Percentiles rank a stretch among this genome's conserved stretches.
Conservation (phyloP, 2,888 invertebrate species). For the Gortyna flavago region DNA sequence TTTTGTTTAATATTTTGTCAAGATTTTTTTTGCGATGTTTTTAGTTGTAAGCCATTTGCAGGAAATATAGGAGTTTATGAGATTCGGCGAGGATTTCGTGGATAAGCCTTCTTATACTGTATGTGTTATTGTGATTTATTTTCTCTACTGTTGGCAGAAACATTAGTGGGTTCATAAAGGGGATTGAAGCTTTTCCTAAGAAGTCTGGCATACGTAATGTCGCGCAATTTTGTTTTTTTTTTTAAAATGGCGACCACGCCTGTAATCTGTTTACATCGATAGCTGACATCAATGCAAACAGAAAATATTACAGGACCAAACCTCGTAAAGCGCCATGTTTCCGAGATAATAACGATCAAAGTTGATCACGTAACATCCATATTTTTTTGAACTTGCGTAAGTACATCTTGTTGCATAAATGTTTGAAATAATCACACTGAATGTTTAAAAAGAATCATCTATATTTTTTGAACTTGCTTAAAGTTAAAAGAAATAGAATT, state of each 20-base stretch:
- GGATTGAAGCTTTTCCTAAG: neutral
- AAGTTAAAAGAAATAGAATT: neutral
- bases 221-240: neutral
- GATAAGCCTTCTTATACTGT: constrained; percentile 45
- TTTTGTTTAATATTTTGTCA: constrained; percentile 9
- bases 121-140: constrained; percentile 30
- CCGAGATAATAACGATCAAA: no score
- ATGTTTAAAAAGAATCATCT: no score
- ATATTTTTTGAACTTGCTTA: neutral
- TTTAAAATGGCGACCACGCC: neutral
- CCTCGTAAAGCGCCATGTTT: no score
- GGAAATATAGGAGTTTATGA: constrained; percentile 32
- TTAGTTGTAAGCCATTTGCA: constrained; percentile 41
- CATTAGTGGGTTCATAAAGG: constrained; percentile 5
- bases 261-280: neutral
- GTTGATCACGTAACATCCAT: no score
- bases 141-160: neutral
- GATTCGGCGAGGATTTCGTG: constrained; percentile 41
- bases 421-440: no score
- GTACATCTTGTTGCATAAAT: no score
- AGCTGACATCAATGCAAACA: no score
- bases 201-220: neutral
- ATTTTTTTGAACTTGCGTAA: neutral
- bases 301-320: no score
- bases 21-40: constrained; percentile 17